Evolutionary conservation across 1,140 invertebrate genomes (phyloP).

Genomic region (Ditylenchus dipsaci): DNA sequence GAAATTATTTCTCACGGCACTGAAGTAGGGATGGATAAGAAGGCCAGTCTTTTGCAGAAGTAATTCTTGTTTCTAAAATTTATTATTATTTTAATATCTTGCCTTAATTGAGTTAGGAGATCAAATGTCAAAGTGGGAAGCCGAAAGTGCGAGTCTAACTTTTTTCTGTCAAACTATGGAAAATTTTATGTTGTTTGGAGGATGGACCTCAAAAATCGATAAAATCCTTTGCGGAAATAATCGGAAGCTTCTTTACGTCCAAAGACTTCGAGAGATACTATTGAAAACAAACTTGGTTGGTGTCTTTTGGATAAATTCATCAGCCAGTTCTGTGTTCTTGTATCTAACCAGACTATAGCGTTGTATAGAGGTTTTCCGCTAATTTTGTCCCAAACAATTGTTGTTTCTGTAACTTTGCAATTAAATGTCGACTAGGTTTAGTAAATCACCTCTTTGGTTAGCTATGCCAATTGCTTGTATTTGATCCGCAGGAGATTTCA

Average conservation of each 20-base stretch:
- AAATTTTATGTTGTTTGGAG: no score
- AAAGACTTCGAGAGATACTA: no score
- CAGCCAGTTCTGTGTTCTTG: conserved; percentile 72
- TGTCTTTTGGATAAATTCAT: conserved; percentile 69
- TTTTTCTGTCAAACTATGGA: no score
- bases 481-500: conserved; percentile 54
- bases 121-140: no score
- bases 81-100: no score
- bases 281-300: conserved; percentile 71
- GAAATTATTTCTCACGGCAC: conserved; percentile 59
- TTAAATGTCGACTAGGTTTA: neutral
- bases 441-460: conserved; percentile 70
- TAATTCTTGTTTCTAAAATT: conserved; percentile 38
- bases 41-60: conserved; percentile 67
- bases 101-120: no score
- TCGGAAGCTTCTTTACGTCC: no score
- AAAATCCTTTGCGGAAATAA: no score
- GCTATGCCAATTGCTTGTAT: conserved; percentile 72
- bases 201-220: no score
- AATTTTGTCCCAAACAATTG: conserved; percentile 79
- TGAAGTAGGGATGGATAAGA: no score
- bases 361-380: conserved; percentile 81
- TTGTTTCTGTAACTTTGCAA: conserved; percentile 71
- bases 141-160: no score
- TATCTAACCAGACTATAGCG: conserved; percentile 70